Base-by-base conservation (phyloP, 2,888 invertebrate genomes). In the Euclidia mi region DNA sequence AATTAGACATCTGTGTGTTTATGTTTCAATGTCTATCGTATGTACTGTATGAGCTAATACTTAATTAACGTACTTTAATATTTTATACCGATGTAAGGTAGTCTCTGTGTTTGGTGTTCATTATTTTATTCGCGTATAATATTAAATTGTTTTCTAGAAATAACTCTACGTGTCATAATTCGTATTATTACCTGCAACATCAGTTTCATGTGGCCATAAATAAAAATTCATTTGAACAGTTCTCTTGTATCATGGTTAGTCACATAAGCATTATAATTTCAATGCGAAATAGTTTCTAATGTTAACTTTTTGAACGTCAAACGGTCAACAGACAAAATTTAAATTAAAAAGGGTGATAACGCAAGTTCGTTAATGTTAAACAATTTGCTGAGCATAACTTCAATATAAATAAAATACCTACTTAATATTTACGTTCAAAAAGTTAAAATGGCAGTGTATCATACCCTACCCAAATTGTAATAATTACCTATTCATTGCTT, bases 1-100 rank as follows among this genome's bases (percentile, higher is more conserved):
- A 58, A 50, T 58, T 56, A 67, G 66, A 55, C 14, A 47, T 64
- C 50, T 72, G 78, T 81, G 69, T 76, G 69, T 63, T 41, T 63
- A 62, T 67, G 74, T 82, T 77, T 75, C 62, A 65, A 71, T 75
- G 76, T 76, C 61, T 77, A 66, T 67, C 65, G 63, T 69, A 32
- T 43, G 25, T 42, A 50, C 37, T 44, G 20, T 57, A 32, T 20
- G 37, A 4, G 46, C 40, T 34, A 40, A 49, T 40, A 44, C 38
- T 41, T 55, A 46, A 31, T 10, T n/a, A n/a, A 12, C 40, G 40
- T 47, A 47, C 41, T 48, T 48, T 48, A 38, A 43, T 38, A 37
- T 38, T 49, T 56, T 48, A 44, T 56, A 72, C 64, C 46, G 62
- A 58, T 38, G 29, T 65, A 65, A 68, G 60, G 55, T 55, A 64